phyloP scores from a whole-genome alignment of 2,797 vertebrate genomes.

The Yasuhikotakia modesta region DNA sequence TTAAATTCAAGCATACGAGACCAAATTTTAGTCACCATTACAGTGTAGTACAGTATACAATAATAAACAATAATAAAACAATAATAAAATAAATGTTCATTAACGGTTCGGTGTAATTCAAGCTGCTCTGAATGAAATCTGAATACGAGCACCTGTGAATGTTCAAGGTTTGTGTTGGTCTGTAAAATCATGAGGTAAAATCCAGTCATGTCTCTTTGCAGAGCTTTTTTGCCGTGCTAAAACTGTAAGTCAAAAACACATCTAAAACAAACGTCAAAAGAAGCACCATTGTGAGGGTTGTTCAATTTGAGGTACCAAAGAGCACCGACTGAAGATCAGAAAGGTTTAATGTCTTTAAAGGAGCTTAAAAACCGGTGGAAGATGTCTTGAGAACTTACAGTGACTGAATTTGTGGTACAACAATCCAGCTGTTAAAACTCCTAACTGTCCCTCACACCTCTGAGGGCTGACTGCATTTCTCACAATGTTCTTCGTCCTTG shows the following conservation, averaged over 20 bases:
- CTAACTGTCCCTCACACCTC: conserved; percentile 7
- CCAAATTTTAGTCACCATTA: neutral
- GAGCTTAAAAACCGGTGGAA: conserved; percentile 16
- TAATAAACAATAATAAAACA: too few species aligned
- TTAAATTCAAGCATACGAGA: neutral
- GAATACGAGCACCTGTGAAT: conserved; percentile 19
- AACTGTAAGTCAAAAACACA: too few species aligned
- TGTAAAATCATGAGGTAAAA: conserved; percentile 53
- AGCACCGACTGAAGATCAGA: neutral
- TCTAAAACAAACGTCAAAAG: conserved; percentile 18
- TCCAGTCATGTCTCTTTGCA: neutral
- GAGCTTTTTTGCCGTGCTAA: neutral
- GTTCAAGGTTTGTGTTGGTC: conserved; percentile 30
- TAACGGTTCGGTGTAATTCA: neutral
- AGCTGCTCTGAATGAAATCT: neutral
- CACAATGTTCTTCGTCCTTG: conserved; percentile 58
- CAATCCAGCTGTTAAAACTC: neutral
- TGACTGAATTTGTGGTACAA: neutral
- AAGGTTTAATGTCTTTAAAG: neutral
- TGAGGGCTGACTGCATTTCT: conserved; percentile 49
- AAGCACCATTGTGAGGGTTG: conserved; percentile 19
- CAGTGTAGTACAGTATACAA: neutral
- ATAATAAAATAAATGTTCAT: too few species aligned
- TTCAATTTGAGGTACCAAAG: neutral
- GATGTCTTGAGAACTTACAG: neutral